phyloP scores from a whole-genome alignment of 1,140 invertebrate genomes.

The Parasteatoda tepidariorum region DNA sequence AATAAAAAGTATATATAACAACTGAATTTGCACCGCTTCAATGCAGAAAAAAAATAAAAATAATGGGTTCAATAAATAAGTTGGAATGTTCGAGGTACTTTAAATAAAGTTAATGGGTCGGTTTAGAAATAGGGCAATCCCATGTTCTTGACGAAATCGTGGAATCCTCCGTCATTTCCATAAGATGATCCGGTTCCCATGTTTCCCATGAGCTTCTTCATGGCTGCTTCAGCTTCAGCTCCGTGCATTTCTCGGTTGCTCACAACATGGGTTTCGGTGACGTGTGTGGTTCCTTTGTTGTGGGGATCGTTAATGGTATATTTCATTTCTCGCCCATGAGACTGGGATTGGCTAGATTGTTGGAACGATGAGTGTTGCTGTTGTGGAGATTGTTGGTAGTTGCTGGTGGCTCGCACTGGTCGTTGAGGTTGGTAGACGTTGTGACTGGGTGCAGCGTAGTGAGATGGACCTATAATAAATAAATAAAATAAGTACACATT shows the following conservation, averaged over 20 bases:
- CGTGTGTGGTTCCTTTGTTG: constrained; percentile 39
- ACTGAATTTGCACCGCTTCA: not conserved
- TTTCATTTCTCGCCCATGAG: constrained; percentile 50
- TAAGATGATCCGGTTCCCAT: constrained; percentile 12
- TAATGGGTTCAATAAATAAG: constrained; percentile 27
- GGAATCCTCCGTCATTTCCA: constrained; percentile 7
- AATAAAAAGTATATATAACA: not conserved
- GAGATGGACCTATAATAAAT: constrained; percentile 2
- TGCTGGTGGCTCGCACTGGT: not conserved
- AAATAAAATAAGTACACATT: no score
- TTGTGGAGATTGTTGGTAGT: constrained; percentile 10
- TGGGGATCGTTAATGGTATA: constrained; percentile 53
- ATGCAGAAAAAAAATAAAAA: not conserved
- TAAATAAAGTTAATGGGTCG: not conserved
- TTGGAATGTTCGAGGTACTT: constrained; percentile 27
- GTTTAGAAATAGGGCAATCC: constrained; percentile 36
- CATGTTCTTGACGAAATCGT: constrained; percentile 41
- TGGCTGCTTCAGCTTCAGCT: constrained; percentile 56
- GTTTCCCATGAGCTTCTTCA: constrained; percentile 58
- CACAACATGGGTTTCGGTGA: constrained; percentile 51
- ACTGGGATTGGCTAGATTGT: constrained; percentile 14
- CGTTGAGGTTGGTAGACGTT: constrained; percentile 29
- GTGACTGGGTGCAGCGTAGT: constrained; percentile 4
- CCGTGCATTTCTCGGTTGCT: constrained; percentile 53
- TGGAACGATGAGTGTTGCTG: not conserved